phyloP scores from a whole-genome alignment of 2,888 invertebrate species.

The Mermis nigrescens region DNA sequence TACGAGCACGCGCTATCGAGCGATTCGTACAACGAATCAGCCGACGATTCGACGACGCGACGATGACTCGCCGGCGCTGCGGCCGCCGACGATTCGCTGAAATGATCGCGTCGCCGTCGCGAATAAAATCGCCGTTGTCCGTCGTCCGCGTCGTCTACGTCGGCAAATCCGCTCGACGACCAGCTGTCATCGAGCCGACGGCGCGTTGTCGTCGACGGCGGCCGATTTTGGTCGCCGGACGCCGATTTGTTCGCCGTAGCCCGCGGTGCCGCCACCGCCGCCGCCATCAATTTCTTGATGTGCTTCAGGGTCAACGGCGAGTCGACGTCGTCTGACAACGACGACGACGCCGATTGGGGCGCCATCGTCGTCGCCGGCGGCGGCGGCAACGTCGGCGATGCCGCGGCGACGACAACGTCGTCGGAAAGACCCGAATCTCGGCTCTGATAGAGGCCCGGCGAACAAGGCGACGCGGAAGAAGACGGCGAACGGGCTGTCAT shows the following conservation, averaged over 20 bases:
- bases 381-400: background rate
- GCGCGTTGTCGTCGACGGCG: no score
- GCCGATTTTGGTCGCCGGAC: no score
- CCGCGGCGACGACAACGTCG: background rate
- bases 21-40: conserved; percentile 10
- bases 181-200: background rate
- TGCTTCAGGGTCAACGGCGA: no score
- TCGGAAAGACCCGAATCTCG: conserved; percentile 60
- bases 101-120: no score
- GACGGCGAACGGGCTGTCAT: background rate
- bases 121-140: background rate
- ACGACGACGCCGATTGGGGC: background rate
- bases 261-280: no score
- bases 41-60: background rate
- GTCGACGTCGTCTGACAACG: no score
- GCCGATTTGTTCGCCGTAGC: no score
- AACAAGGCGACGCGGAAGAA: background rate
- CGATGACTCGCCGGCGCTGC: background rate
- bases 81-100: background rate
- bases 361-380: background rate
- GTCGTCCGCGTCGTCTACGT: background rate
- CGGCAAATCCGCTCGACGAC: background rate
- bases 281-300: no score
- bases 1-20: background rate
- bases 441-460: conserved; percentile 40